Evolutionary conservation across 1,140 invertebrate genomes (phyloP).

Genomic region (Monomorium pharaonis): DNA sequence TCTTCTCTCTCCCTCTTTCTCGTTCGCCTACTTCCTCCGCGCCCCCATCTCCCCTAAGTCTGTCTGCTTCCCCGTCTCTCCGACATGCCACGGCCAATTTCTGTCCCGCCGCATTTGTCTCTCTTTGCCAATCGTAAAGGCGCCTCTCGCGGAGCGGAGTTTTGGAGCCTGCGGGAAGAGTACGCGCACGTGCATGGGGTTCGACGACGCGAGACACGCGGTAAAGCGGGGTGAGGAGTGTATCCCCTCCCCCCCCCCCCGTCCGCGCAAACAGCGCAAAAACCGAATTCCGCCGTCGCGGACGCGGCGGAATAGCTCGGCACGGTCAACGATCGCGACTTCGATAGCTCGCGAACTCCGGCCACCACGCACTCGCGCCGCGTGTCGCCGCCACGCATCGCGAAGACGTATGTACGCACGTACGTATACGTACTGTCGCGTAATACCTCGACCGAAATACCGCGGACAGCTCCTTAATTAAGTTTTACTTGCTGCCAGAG

Average conservation of each 20-base stretch:
- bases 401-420: too few relatives aligned
- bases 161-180: constrained; percentile 41
- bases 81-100: constrained; percentile 80
- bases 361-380: constrained; percentile 19
- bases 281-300: constrained; percentile 65
- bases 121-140: constrained; percentile 80
- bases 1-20: constrained; percentile 31
- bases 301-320: constrained; percentile 50
- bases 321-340: constrained; percentile 70
- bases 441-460: constrained; percentile 59
- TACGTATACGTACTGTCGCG: too few relatives aligned
- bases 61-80: constrained; percentile 46
- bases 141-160: constrained; percentile 4
- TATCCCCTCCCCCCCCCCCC: too few relatives aligned
- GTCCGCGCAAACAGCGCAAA: too few relatives aligned
- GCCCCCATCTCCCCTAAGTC: constrained; percentile 20
- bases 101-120: constrained; percentile 81
- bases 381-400: not conserved
- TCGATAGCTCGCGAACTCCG: constrained; percentile 55
- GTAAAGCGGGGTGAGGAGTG: too few relatives aligned
- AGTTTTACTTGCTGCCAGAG: constrained; percentile 51
- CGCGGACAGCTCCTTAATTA: constrained; percentile 53
- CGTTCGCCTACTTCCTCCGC: not conserved
- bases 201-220: not conserved
- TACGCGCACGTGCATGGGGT: not conserved